Conservation (phyloP, 1,140 invertebrate genomes). For the Polypedilum pembai region DNA sequence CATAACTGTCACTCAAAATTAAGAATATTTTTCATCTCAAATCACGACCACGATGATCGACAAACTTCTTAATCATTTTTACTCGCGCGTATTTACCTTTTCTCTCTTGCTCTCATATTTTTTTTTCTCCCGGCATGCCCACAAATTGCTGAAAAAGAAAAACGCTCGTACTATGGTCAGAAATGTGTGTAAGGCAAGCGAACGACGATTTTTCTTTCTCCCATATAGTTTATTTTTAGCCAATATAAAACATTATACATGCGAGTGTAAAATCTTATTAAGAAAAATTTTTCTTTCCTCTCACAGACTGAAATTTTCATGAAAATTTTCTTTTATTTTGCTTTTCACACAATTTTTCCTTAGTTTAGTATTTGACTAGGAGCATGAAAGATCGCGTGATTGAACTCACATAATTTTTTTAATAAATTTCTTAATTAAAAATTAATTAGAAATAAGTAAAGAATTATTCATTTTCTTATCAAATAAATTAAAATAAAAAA, state of each 20-base stretch:
- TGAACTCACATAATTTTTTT: neutral
- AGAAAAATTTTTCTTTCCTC: constrained; percentile 18
- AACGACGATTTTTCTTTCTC: neutral
- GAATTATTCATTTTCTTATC: neutral
- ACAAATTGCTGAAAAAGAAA: constrained; percentile 1
- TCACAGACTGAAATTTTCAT: neutral
- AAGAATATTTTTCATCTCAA: too few relatives aligned
- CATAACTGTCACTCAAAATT: too few relatives aligned
- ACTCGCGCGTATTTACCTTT: neutral
- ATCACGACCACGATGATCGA: neutral
- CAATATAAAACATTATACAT: constrained; percentile 14
- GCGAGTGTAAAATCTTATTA: constrained; percentile 18
- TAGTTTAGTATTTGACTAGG: constrained; percentile 20
- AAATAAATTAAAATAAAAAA: neutral
- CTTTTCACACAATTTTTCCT: constrained; percentile 23
- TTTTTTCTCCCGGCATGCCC: neutral
- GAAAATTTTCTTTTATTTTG: neutral
- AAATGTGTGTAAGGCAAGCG: constrained; percentile 3
- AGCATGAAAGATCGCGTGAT: neutral
- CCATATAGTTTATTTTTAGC: neutral
- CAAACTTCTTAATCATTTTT: neutral
- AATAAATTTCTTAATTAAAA: neutral
- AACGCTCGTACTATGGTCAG: neutral
- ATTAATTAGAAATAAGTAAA: neutral
- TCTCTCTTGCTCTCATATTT: neutral